Base-by-base conservation (phyloP, 2,888 invertebrate genomes). In the Ethmia dodecea region DNA sequence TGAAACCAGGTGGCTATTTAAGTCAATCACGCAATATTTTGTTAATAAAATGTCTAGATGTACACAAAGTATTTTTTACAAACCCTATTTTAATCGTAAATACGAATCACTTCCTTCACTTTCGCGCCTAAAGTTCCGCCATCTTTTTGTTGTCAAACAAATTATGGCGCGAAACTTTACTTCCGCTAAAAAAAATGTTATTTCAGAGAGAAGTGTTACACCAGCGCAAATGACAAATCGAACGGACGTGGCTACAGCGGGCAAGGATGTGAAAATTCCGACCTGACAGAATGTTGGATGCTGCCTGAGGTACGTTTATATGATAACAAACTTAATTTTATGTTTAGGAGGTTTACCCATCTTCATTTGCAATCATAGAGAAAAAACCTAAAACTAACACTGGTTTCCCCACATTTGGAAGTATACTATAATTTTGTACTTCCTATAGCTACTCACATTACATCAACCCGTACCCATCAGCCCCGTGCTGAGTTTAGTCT, bases 251-350 rank as follows among this genome's bases (percentile, higher is more conserved):
- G 67, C 25, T 71, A 63, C 55, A 76, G 66, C 60, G 70, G 71
- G 31, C 75, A 75, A 42, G 73, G 75, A 34, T 71, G 74, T 47
- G 83, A 81, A 43, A 80, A 76, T 47, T 67, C 73, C 3, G 81
- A 84, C 49, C 68, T 80, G 37, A 87, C 88, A 43, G 90, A 90
- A 62, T 88, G 90, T 43, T 89, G 89, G 89, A 88, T 89, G 87
- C 60, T 88, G 45, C 87, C 88, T 29, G 89, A 89, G 80, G 88
- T 88, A 59, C 9, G 26, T 22, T 9, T 1, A 8, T 3, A 20
- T 3, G n/a, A n/a, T n/a, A n/a, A n/a, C n/a, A n/a, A n/a, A n/a
- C n/a, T n/a, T n/a, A n/a, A n/a, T n/a, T n/a, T n/a, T n/a, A n/a
- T n/a, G n/a, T n/a, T n/a, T n/a, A n/a, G n/a, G n/a, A n/a, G n/a